A percentile compares a stretch with the other conserved stretches of the same genome.
phyloP scores from a whole-genome alignment of 2,888 invertebrate genomes.

The Oscheius myriophilus region DNA sequence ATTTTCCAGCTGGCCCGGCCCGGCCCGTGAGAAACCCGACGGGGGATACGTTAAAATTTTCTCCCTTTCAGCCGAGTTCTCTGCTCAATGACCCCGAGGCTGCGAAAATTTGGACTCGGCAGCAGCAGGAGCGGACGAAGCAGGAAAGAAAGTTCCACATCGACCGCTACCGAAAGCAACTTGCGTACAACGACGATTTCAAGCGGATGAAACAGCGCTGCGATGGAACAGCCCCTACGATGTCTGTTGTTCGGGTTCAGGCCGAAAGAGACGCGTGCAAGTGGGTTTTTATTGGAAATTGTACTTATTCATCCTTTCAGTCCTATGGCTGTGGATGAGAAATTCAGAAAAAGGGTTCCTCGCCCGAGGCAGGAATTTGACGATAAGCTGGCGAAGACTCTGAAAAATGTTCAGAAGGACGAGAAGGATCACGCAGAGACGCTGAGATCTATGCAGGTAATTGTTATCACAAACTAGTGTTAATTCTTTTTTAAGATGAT shows the following conservation, averaged over 20 bases:
- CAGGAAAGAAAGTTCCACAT: background rate
- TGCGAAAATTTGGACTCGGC: background rate
- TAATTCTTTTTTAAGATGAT: too few relatives aligned
- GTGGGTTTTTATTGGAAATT: background rate
- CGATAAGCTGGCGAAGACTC: background rate
- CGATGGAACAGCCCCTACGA: slow-evolving; percentile 14
- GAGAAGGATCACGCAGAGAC: slow-evolving; percentile 3
- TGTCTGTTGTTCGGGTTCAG: slow-evolving; percentile 12
- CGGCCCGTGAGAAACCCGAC: too few relatives aligned
- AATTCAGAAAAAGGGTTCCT: background rate
- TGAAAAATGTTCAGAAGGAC: background rate
- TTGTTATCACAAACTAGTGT: background rate
- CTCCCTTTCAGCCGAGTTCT: background rate
- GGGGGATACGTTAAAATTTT: too few relatives aligned
- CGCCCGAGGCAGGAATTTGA: background rate
- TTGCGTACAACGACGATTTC: slow-evolving; percentile 16
- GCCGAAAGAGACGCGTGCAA: slow-evolving; percentile 14
- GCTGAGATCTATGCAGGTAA: slow-evolving; percentile 4
- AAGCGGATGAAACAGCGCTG: slow-evolving; percentile 1
- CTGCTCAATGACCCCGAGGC: background rate
- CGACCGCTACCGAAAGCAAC: background rate
- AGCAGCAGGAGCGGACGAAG: background rate
- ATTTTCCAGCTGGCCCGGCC: too few relatives aligned
- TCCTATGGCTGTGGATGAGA: slow-evolving; percentile 16
- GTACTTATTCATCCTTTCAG: slow-evolving; percentile 7